These are phyloP conservation scores for Aplochiton taeniatus DNA, from an alignment of 2,797 vertebrate species.

Conservation along the genomic window DNA sequence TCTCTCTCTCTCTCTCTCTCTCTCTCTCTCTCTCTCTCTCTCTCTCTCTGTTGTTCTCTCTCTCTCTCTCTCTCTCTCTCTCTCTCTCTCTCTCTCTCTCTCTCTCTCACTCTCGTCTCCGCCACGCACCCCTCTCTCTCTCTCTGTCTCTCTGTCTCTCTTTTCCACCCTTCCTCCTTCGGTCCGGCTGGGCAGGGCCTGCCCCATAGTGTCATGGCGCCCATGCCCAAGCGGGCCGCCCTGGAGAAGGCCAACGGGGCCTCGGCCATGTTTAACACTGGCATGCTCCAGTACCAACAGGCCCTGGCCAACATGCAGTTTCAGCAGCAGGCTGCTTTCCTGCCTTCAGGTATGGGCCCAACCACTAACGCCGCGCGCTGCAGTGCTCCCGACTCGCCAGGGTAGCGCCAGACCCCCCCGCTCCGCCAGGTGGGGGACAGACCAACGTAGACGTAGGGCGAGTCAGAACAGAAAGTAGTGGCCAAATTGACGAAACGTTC, in stretches of 20 bases:
- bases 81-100: constrained; percentile 18
- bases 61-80: constrained; percentile 28
- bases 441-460: too few species aligned
- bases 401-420: too few species aligned
- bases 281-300: constrained; percentile 98
- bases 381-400: too few species aligned
- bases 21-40: constrained; percentile 34
- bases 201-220: constrained; percentile 75
- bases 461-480: too few species aligned
- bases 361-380: constrained; percentile 33
- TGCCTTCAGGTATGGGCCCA: constrained; percentile 79
- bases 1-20: constrained; percentile 35
- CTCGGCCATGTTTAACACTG: constrained; percentile 89
- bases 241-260: constrained; percentile 99
- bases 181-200: constrained; percentile 73
- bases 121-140: background rate
- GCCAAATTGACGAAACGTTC: too few species aligned
- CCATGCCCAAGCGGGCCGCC: constrained; percentile 97
- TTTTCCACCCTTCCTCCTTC: constrained; percentile 62
- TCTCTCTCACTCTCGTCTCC: background rate
- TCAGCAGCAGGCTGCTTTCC: constrained; percentile 88
- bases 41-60: constrained; percentile 13
- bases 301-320: constrained; percentile 98
- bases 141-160: constrained; percentile 14
- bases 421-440: too few species aligned